phyloP scores from a whole-genome alignment of 2,888 invertebrate species.

The Unio pictorum region DNA sequence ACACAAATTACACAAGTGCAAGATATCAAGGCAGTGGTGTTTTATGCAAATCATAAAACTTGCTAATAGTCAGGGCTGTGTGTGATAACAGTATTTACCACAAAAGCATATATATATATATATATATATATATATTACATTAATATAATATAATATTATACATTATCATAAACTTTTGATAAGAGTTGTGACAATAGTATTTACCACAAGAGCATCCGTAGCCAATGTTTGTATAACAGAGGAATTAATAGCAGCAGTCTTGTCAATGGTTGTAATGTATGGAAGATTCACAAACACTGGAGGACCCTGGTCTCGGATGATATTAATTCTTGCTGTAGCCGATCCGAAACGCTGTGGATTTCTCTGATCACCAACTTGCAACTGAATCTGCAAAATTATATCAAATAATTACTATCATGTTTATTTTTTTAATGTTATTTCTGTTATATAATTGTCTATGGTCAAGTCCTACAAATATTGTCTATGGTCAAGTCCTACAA shows the following conservation, averaged over 20 bases:
- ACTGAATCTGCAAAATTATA: slow-evolving; percentile 20
- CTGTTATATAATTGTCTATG: no score
- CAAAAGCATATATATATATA: slow-evolving; percentile 23
- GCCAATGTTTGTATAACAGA: slow-evolving; percentile 31
- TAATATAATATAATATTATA: no score
- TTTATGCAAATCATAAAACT: no score
- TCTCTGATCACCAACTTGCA: slow-evolving; percentile 38
- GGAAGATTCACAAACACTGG: slow-evolving; percentile 37
- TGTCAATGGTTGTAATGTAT: slow-evolving; percentile 22
- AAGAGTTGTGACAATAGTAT: background rate
- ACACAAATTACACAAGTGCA: no score
- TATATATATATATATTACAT: no score
- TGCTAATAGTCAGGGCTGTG: no score
- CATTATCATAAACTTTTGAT: no score
- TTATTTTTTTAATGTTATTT: no score
- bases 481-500: no score
- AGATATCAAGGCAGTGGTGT: no score
- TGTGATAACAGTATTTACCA: slow-evolving; percentile 8
- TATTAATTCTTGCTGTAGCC: slow-evolving; percentile 40
- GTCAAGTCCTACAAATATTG: no score
- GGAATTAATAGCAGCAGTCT: slow-evolving; percentile 13
- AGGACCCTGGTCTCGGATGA: slow-evolving; percentile 30
- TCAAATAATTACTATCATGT: background rate
- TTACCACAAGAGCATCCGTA: slow-evolving; percentile 32
- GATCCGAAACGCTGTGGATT: slow-evolving; percentile 42